Percentiles rank a stretch among this genome's conserved stretches.
These are phyloP conservation scores for Gadus chalcogrammus DNA, from an alignment of 2,113 vertebrate genomes.

Conservation along the genomic window DNA sequence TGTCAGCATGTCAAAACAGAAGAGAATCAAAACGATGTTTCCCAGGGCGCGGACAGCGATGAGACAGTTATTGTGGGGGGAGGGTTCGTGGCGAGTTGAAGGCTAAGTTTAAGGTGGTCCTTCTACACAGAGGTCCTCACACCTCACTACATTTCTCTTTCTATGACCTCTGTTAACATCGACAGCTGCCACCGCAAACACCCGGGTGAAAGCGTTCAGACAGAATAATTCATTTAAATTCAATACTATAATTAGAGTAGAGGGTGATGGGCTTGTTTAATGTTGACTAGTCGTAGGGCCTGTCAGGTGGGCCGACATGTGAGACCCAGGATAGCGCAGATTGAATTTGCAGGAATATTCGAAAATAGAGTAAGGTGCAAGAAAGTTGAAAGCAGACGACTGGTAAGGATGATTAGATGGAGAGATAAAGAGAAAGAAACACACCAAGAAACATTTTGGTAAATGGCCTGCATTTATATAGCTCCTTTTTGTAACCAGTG, in stretches of 20 bases:
- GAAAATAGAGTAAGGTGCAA: too few species aligned
- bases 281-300: too few species aligned
- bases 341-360: too few species aligned
- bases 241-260: conserved; percentile 53
- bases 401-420: background rate
- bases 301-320: too few species aligned
- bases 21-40: background rate
- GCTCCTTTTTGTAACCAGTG: too few species aligned
- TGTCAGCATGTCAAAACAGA: conserved; percentile 6
- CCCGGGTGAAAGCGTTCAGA: conserved; percentile 39
- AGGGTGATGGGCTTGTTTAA: background rate
- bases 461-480: too few species aligned
- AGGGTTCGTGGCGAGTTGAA: too few species aligned
- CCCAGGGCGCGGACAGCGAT: too few species aligned
- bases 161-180: conserved; percentile 34
- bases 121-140: background rate
- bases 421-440: background rate
- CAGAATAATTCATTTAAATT: conserved; percentile 36
- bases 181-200: conserved; percentile 39
- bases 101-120: too few species aligned
- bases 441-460: background rate
- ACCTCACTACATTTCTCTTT: conserved; percentile 4
- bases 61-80: too few species aligned
- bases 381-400: too few species aligned
- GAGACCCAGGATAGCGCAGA: too few species aligned